Conservation (phyloP, 2,888 invertebrate genomes). For the Cryptophagus acutangulus region DNA sequence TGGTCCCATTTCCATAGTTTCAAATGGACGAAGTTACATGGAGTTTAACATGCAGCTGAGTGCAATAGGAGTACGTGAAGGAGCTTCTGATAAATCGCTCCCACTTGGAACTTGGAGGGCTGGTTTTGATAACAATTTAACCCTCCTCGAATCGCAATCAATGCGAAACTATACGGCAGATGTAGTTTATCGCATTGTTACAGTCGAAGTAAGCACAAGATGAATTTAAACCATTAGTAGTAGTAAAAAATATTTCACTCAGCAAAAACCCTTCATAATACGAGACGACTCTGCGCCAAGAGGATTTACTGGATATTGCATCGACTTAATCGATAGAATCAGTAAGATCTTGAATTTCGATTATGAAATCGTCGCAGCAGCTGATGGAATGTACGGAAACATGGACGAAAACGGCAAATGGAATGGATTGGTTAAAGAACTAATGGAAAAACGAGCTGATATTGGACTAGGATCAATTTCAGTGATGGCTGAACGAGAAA, state of each 20-base stretch:
- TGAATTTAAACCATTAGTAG: not conserved
- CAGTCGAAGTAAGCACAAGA: conserved; percentile 63
- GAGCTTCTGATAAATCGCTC: conserved; percentile 66
- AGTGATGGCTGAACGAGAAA: conserved; percentile 96
- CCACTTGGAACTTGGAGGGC: conserved; percentile 74
- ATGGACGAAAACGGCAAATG: conserved; percentile 77
- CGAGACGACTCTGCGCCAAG: conserved; percentile 61
- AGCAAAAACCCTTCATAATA: conserved; percentile 83
- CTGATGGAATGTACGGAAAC: conserved; percentile 80
- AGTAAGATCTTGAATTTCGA: conserved; percentile 80
- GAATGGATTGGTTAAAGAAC: conserved; percentile 52
- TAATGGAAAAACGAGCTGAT: conserved; percentile 68
- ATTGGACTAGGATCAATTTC: conserved; percentile 91
- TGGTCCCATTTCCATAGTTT: conserved; percentile 58
- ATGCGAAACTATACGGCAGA: conserved; percentile 74
- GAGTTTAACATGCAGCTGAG: conserved; percentile 69
- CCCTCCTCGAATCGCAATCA: conserved; percentile 59
- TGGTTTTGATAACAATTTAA: conserved; percentile 63
- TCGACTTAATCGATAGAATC: conserved; percentile 87
- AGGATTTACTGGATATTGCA: conserved; percentile 83
- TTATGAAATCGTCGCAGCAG: conserved; percentile 77
- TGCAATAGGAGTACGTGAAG: conserved; percentile 66
- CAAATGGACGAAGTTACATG: conserved; percentile 71
- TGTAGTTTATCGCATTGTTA: conserved; percentile 80
- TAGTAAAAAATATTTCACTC: conserved; percentile 31